Percentiles rank a stretch among this genome's conserved stretches.
Evolutionary conservation across 1,140 invertebrate genomes (phyloP).

Genomic region (Trichonephila clavata): DNA sequence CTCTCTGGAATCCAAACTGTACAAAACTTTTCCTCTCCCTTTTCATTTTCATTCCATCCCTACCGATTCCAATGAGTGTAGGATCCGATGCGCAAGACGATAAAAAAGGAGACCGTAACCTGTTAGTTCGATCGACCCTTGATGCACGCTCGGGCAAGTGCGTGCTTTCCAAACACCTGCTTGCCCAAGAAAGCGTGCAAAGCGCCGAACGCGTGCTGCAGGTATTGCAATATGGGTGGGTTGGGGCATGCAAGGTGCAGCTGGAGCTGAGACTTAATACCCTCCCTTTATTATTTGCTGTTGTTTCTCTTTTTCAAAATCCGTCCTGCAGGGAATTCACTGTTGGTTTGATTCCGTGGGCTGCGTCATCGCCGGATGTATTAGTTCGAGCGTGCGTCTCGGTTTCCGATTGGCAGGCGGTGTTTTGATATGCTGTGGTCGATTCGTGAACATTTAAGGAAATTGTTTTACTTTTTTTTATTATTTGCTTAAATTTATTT

Average conservation of each 20-base stretch:
- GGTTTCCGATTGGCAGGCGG: neutral
- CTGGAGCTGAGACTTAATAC: constrained; percentile 6
- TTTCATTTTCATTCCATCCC: neutral
- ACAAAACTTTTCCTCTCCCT: neutral
- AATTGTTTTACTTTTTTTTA: neutral
- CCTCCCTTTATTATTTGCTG: neutral
- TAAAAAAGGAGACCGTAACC: neutral
- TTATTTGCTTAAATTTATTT: neutral
- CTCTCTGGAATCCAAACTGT: neutral
- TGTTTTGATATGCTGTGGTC: neutral
- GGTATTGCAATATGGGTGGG: neutral
- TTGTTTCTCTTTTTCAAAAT: neutral
- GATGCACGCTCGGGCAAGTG: constrained; percentile 60
- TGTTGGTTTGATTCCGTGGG: neutral
- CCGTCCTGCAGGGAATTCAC: neutral
- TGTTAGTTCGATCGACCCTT: constrained; percentile 41
- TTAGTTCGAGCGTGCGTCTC: neutral
- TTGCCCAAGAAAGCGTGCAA: constrained; percentile 58
- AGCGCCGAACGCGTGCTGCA: neutral
- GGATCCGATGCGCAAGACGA: neutral
- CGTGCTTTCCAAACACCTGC: constrained; percentile 70
- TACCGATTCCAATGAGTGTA: neutral
- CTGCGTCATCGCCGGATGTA: constrained; percentile 18
- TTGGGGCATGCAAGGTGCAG: neutral
- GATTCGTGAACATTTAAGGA: neutral